phyloP scores from a whole-genome alignment of 2,888 invertebrate genomes.

The Patella pellucida region DNA sequence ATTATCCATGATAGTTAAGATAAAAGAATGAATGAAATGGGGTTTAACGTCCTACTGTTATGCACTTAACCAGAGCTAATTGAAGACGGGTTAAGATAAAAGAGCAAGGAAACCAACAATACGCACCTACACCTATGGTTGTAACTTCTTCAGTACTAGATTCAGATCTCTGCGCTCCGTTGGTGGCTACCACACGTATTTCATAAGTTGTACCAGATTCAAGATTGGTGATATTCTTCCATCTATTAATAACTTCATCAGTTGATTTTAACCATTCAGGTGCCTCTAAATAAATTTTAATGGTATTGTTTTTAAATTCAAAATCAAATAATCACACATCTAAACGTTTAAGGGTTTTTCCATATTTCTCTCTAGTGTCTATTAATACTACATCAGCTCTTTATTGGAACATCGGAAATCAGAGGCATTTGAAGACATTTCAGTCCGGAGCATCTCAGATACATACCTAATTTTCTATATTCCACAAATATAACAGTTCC shows the following conservation, averaged over 20 bases:
- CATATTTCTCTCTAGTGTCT: no score
- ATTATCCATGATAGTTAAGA: no score
- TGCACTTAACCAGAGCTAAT: no score
- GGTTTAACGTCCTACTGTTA: no score
- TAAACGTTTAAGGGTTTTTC: no score
- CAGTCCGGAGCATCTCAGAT: not conserved
- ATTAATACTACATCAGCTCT: no score
- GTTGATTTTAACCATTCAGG: slow-evolving; percentile 79
- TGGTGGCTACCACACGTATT: slow-evolving; percentile 92
- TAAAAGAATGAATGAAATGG: no score
- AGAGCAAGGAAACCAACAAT: not conserved
- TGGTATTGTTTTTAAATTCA: no score
- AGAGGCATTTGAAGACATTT: no score
- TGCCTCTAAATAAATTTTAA: slow-evolving; percentile 76
- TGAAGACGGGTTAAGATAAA: not conserved
- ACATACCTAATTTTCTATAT: slow-evolving; percentile 75
- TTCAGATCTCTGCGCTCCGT: slow-evolving; percentile 75
- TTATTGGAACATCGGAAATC: no score
- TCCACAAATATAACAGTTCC: slow-evolving; percentile 78
- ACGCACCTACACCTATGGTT: slow-evolving; percentile 58
- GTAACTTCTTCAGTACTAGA: slow-evolving; percentile 50
- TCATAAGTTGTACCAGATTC: slow-evolving; percentile 89
- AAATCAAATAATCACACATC: no score
- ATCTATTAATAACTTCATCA: slow-evolving; percentile 70
- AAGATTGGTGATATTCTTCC: slow-evolving; percentile 80